Base-by-base conservation (phyloP, 2,888 invertebrate genomes). In the Tridacna crocea region DNA sequence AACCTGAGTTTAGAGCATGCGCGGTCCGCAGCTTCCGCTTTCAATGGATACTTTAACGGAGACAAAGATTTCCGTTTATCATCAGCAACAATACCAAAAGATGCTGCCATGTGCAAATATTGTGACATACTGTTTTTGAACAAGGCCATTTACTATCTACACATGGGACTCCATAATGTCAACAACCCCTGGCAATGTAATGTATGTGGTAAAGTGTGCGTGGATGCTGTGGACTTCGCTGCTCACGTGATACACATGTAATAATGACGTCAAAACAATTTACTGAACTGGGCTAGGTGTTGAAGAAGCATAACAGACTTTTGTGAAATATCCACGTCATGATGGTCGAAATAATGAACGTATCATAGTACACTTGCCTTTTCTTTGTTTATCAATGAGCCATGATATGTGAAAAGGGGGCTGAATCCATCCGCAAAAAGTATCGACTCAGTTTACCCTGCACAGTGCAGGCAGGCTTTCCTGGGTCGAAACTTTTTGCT, bases 141-240 rank as follows among this genome's bases (percentile, higher is more conserved):
- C 95, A 97, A 98, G 93, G 99, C 99, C 0, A 96, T 99, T 79
- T 99, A 98, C 95, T 98, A 99, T 95, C 96, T 99, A 88, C 99
- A 99, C 96, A 99, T 99, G 95, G 99, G 99, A 89, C 98, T 99
- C 94, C 99, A 99, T 95, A 98, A 98, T 90, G 98, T 98, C 94
- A 97, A 98, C 89, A 98, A 99, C 95, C 99, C 99, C 0, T 99
- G 97, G 97, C 98, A 98, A 95, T 99, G 99, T 95, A 99, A 99
- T 95, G 98, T 99, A 90, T 99, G 99, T 95, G 99, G 99, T 72
- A 98, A 98, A 94, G 97, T 97, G 94, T 98, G 98, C 95, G 97
- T 97, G 95, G 98, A 98, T 94, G 97, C 98, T 77, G 99, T 99
- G 95, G 98, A 99, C 95, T 99, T 99, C 96, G 98, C 98, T 96